Conservation (phyloP, 2,797 vertebrate genomes). For the Sebastes taczanowskii region DNA sequence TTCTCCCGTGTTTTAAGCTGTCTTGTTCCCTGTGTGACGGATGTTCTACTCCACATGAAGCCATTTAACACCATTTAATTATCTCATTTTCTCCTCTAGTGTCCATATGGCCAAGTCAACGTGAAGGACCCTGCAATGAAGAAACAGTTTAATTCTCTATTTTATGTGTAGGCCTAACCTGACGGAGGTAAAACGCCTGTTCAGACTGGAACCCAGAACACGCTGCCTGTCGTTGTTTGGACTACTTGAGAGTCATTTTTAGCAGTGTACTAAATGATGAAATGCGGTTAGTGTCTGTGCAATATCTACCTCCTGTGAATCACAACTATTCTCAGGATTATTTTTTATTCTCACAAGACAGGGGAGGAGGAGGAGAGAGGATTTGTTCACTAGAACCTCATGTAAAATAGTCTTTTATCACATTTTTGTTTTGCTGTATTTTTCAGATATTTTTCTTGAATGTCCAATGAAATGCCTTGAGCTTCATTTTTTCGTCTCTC, state of each 20-base stretch:
- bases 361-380: constrained; percentile 31
- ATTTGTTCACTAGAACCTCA: constrained; percentile 53
- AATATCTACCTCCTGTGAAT: constrained; percentile 78
- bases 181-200: constrained; percentile 41
- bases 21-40: constrained; percentile 37
- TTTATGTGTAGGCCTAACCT: constrained; percentile 74
- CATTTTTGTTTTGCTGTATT: constrained; percentile 47
- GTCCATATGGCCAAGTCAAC: constrained; percentile 88
- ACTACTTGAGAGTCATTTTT: constrained; percentile 72
- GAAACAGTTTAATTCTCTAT: constrained; percentile 84
- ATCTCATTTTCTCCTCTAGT: constrained; percentile 80
- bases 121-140: constrained; percentile 86
- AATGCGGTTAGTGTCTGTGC: constrained; percentile 79
- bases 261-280: constrained; percentile 82
- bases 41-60: constrained; percentile 29
- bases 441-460: constrained; percentile 32
- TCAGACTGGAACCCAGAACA: constrained; percentile 26
- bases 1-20: not conserved
- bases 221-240: constrained; percentile 74
- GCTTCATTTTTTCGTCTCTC: constrained; percentile 51
- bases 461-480: constrained; percentile 57
- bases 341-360: constrained; percentile 67
- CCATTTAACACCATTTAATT: constrained; percentile 40
- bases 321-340: constrained; percentile 71
- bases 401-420: constrained; percentile 53